Base-by-base conservation (phyloP, 53 echinoderm and acorn worm genomes). In the Actinopyga echinites region DNA sequence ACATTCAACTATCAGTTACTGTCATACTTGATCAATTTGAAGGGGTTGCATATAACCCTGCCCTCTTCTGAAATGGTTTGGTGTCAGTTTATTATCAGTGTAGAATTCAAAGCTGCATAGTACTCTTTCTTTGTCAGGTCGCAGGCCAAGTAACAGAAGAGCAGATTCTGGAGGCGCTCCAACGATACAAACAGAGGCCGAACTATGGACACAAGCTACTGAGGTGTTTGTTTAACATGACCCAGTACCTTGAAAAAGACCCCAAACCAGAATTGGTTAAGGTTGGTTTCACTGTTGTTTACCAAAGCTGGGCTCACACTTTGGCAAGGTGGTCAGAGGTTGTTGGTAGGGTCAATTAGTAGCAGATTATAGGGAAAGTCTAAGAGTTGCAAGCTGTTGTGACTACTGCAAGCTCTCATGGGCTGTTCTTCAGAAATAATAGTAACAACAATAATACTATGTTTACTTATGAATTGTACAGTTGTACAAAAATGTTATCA, bases 211-310 rank as follows among this genome's bases (percentile, higher is more conserved):
- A 94, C 79, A 97, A 97, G 77, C 84, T 93, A 53, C 90, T 97
- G 55, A 94, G 97, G 83, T 89, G 84, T 57, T 88, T 97, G 64
- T 97, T 97, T 82, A 97, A 89, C 79, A 94, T 97, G 92, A 97
- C 97, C 10, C 87, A 94, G 85, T 84, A 85, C 58, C 62, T 94
- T 17, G 92, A 92, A 56, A 93, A 91, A 85, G 85, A 85, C 28
- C 91, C 90, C 45, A 88, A 86, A 66, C 92, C 93, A 10, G 86
- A 94, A 24, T 84, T 97, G 30, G 89, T 97, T 62, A 92, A 94
- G 91, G 97, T 97, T 64, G 64, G 49, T 49, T 49, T 49, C 49
- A 0, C 13, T 6, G 7, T 49, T 49, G 49, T 49, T 15, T 17
- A 65, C n/a, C 31, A 34, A 57, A 40, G 24, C 10, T 1, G 3